phyloP scores from a whole-genome alignment of 2,888 invertebrate genomes.

The Teleogryllus oceanicus region DNA sequence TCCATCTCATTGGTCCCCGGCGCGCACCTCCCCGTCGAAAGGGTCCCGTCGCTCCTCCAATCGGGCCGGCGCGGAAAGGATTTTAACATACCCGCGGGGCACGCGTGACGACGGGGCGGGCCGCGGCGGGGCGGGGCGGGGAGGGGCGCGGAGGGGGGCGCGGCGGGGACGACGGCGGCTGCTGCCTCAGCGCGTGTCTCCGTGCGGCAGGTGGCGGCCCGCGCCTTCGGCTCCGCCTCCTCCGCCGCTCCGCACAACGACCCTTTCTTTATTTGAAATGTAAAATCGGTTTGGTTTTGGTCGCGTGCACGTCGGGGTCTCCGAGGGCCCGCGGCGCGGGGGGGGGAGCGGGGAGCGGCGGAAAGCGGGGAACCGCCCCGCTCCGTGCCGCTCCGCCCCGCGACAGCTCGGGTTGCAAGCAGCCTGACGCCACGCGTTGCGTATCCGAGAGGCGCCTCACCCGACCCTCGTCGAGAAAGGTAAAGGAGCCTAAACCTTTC shows the following conservation, averaged over 20 bases:
- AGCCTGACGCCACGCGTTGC: not conserved
- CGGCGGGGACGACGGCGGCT: not conserved
- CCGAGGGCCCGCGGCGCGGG: not conserved
- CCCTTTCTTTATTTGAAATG: too few species aligned
- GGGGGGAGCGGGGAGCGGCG: not conserved
- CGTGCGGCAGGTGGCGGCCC: too few species aligned
- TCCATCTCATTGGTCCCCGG: constrained; percentile 1
- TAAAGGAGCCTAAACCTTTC: constrained; percentile 18
- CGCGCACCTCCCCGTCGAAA: not conserved
- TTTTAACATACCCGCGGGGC: constrained; percentile 4
- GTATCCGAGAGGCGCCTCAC: not conserved
- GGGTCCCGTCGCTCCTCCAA: not conserved
- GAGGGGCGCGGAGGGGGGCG: not conserved
- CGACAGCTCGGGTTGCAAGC: not conserved
- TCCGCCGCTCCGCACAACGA: too few species aligned
- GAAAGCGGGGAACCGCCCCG: too few species aligned
- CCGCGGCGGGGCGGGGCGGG: not conserved
- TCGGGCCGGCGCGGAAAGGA: not conserved
- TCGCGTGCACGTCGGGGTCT: too few species aligned
- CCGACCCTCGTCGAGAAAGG: constrained; percentile 18
- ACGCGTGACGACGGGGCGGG: not conserved
- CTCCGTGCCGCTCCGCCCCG: too few species aligned
- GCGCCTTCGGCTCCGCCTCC: too few species aligned
- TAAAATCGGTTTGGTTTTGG: too few species aligned
- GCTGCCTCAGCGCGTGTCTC: not conserved